Conservation (phyloP, 2,888 invertebrate species). For the Lissocephala sabroskyi region DNA sequence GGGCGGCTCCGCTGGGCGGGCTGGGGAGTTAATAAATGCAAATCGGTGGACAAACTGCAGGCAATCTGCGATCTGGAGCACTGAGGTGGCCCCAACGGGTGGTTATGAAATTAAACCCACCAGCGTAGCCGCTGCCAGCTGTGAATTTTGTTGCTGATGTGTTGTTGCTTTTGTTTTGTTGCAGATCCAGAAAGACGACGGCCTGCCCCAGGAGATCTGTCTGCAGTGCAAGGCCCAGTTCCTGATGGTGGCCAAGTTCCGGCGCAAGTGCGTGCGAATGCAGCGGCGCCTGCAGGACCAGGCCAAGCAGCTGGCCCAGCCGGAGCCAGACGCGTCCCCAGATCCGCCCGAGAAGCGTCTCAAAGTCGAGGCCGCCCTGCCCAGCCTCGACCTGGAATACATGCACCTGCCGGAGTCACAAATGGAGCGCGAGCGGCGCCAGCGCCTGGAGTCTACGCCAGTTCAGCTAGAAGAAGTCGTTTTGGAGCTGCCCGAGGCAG, state of each 20-base stretch:
- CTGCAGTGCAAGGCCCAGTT: conserved; percentile 66
- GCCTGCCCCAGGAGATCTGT: conserved; percentile 65
- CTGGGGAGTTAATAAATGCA: too few relatives aligned
- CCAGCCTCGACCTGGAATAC: too few relatives aligned
- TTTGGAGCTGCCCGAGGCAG: too few relatives aligned
- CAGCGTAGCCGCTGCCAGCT: too few relatives aligned
- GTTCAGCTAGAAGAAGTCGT: too few relatives aligned
- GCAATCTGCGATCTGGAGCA: too few relatives aligned
- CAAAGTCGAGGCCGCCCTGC: not conserved
- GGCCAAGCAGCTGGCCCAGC: conserved; percentile 14
- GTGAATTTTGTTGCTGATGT: too few relatives aligned
- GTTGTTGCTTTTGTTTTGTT: conserved; percentile 29
- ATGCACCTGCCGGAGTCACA: not conserved
- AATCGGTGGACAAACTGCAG: too few relatives aligned
- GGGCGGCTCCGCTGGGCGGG: too few relatives aligned
- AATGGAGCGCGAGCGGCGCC: not conserved
- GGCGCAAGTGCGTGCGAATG: conserved; percentile 62
- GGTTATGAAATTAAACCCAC: too few relatives aligned
- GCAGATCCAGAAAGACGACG: conserved; percentile 62
- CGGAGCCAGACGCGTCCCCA: conserved; percentile 3
- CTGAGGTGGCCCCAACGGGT: too few relatives aligned
- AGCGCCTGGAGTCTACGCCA: too few relatives aligned
- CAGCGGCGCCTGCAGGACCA: conserved; percentile 52
- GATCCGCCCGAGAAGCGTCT: not conserved
- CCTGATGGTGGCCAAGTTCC: conserved; percentile 66